phyloP scores from a whole-genome alignment of 1,140 invertebrate species.

The Drosophila serrata region DNA sequence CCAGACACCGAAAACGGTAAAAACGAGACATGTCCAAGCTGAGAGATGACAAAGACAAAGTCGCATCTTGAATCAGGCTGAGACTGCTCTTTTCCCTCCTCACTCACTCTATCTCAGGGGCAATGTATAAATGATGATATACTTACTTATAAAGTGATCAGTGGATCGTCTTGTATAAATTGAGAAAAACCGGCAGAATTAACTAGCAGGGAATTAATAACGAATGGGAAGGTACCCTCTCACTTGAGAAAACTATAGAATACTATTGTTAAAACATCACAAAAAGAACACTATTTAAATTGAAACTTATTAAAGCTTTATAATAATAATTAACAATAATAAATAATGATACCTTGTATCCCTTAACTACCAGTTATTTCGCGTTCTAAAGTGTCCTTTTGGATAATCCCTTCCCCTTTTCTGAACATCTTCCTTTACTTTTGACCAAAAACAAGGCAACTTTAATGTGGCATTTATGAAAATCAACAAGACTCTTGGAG shows the following conservation, averaged over 20 bases:
- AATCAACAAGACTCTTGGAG: constrained; percentile 34
- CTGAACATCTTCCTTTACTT: background rate
- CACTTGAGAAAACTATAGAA: background rate
- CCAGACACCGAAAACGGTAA: constrained; percentile 76
- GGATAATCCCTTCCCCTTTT: background rate
- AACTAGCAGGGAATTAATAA: constrained; percentile 3
- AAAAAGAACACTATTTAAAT: too few relatives aligned
- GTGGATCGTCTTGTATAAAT: constrained; percentile 57
- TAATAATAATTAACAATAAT: too few relatives aligned
- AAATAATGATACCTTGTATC: too few relatives aligned
- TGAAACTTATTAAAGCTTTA: too few relatives aligned
- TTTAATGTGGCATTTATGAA: constrained; percentile 64
- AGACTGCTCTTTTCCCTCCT: background rate
- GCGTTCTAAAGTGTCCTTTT: background rate
- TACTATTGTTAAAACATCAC: too few relatives aligned
- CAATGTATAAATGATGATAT: constrained; percentile 70
- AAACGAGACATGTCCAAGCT: constrained; percentile 56
- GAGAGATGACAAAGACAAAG: constrained; percentile 38
- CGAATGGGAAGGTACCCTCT: background rate
- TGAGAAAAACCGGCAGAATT: constrained; percentile 31
- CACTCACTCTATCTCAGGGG: background rate
- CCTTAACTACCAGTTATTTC: background rate
- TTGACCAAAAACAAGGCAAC: background rate
- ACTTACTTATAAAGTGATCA: constrained; percentile 76
- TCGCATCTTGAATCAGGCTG: constrained; percentile 2